A percentile compares a stretch with the other conserved stretches of the same genome.
These are phyloP conservation scores for Anas bahamensis DNA, from an alignment of 2,797 vertebrate genomes.

Conservation along the genomic window DNA sequence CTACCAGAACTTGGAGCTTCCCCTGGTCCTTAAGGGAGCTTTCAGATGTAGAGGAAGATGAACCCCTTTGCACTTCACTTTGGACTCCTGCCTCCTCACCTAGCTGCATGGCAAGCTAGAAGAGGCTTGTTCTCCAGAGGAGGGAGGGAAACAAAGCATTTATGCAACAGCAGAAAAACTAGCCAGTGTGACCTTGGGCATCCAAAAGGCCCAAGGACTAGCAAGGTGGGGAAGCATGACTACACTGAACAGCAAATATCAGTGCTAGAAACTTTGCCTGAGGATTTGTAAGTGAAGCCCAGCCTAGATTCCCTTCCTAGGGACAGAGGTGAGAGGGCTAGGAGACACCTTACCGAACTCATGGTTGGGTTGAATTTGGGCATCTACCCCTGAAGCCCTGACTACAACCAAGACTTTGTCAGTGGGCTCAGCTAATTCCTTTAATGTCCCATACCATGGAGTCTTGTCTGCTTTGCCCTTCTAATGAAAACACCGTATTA, in stretches of 20 bases:
- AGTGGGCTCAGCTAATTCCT: not conserved
- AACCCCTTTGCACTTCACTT: not conserved
- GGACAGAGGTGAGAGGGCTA: not conserved
- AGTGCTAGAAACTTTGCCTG: not conserved
- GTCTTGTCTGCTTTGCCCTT: not conserved
- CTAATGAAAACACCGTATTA: not conserved
- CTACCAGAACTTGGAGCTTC: not conserved
- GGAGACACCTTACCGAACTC: not conserved
- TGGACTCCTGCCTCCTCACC: not conserved
- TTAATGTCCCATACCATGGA: rapidly evolving
- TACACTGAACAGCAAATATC: not conserved
- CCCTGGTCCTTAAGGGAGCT: not conserved
- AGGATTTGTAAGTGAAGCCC: not conserved
- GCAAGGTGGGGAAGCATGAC: not conserved
- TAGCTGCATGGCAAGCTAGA: not conserved
- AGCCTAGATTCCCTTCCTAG: not conserved
- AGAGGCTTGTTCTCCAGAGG: not conserved
- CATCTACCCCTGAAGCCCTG: not conserved
- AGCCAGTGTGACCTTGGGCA: not conserved
- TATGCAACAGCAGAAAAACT: not conserved
- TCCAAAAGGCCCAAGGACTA: not conserved
- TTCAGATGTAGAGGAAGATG: not conserved
- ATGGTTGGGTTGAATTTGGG: not conserved
- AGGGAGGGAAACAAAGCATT: not conserved
- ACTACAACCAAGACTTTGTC: not conserved